Percentiles rank a stretch among this genome's conserved stretches.
phyloP scores from a whole-genome alignment of 2,113 vertebrate species.

The Copsychus sechellarum region DNA sequence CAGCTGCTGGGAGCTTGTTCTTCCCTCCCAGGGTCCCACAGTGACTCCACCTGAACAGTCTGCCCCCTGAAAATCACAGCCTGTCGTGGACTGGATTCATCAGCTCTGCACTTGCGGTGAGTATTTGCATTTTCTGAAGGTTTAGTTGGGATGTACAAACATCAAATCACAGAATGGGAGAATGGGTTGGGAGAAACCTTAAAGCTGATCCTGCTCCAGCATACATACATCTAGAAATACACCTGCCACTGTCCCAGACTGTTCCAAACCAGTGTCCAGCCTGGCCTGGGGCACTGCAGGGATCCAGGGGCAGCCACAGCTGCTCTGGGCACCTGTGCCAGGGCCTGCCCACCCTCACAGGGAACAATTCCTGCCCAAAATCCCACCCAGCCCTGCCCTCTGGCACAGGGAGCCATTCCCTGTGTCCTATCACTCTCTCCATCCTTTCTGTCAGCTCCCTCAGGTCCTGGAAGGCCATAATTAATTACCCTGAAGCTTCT shows the following conservation, averaged over 20 bases:
- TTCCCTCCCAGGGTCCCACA: background rate
- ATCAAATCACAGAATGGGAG: accelerated
- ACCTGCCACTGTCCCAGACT: accelerated
- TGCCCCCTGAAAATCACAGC: background rate
- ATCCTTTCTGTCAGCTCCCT: accelerated
- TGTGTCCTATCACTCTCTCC: background rate
- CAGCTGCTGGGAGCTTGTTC: background rate
- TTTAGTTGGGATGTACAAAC: background rate
- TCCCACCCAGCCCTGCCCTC: accelerated
- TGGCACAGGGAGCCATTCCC: background rate
- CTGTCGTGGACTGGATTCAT: background rate
- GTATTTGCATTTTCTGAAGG: background rate
- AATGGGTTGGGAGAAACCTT: background rate
- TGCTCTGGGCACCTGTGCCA: background rate
- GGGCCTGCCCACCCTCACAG: accelerated
- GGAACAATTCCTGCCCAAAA: background rate
- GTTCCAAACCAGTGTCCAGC: background rate
- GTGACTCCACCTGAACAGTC: background rate
- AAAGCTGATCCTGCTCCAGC: background rate
- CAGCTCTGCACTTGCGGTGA: accelerated
- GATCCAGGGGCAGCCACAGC: background rate
- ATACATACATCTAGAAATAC: background rate
- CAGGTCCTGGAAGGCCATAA: background rate
- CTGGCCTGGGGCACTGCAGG: background rate
- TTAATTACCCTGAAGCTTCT: background rate